These are phyloP conservation scores for Scalopus aquaticus DNA, from an alignment of 2,113 vertebrate species.

Conservation along the genomic window DNA sequence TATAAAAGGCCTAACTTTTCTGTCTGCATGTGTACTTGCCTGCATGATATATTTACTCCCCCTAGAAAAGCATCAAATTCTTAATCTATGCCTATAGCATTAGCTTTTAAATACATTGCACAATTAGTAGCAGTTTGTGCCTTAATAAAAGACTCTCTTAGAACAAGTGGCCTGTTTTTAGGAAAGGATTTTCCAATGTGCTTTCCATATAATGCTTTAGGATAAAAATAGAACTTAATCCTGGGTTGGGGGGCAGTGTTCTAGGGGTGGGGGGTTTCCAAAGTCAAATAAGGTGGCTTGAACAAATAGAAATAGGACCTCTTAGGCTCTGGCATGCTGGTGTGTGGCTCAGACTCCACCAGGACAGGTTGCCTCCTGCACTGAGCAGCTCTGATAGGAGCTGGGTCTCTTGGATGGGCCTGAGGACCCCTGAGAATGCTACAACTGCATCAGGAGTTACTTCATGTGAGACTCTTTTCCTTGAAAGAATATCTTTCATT, in stretches of 20 bases:
- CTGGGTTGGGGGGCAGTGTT: not conserved
- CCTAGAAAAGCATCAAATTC: not conserved
- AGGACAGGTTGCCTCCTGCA: accelerated
- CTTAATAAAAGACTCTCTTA: not conserved
- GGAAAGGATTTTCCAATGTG: not conserved
- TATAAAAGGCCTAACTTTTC: not conserved
- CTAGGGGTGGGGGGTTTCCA: not conserved
- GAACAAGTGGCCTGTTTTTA: not conserved
- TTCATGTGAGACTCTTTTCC: not conserved
- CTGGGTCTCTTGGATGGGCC: not conserved
- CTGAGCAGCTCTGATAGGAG: not conserved
- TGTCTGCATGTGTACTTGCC: not conserved
- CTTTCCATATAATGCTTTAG: not conserved
- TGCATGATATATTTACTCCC: not conserved
- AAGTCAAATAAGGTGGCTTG: not conserved
- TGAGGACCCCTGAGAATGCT: too few relatives aligned
- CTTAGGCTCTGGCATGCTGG: not conserved
- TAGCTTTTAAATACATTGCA: not conserved
- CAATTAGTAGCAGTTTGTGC: not conserved
- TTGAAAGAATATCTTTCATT: not conserved
- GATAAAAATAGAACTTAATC: not conserved
- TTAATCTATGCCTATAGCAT: not conserved
- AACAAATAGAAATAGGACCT: not conserved
- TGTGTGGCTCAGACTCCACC: accelerated
- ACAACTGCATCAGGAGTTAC: not conserved